Percentiles rank a stretch among this genome's conserved stretches.
Evolutionary conservation across 2,113 vertebrate species (phyloP).

Genomic region (Ardeotis arabs): DNA sequence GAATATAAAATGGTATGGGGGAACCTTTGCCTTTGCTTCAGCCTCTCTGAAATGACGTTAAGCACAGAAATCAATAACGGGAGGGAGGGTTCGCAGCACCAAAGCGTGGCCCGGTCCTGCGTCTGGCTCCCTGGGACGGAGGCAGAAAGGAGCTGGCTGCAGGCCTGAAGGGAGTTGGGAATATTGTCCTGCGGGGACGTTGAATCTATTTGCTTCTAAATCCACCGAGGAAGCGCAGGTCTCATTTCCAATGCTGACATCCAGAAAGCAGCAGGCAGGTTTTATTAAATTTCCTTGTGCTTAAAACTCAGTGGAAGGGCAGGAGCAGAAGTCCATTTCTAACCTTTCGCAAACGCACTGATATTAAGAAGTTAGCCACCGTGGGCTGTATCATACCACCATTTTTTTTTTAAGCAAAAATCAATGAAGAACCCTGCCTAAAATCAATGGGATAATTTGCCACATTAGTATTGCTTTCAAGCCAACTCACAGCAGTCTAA

Average conservation of each 20-base stretch:
- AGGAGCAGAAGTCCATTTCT: background rate
- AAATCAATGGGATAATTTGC: slow-evolving; percentile 60
- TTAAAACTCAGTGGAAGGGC: background rate
- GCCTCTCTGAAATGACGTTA: background rate
- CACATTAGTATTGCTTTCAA: slow-evolving; percentile 47
- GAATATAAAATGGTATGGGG: background rate
- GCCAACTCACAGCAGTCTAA: slow-evolving; percentile 28
- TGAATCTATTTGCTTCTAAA: slow-evolving; percentile 47
- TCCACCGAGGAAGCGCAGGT: background rate
- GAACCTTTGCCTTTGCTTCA: background rate
- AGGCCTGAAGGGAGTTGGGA: slow-evolving; percentile 37
- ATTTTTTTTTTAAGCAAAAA: slow-evolving; percentile 31
- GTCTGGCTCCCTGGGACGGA: background rate
- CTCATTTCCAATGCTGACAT: background rate
- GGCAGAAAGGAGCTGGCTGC: slow-evolving; percentile 1
- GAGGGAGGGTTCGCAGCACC: background rate
- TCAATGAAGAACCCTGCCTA: slow-evolving; percentile 61
- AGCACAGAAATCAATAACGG: background rate
- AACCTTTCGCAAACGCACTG: background rate
- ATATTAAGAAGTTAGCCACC: slow-evolving; percentile 24
- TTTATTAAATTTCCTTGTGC: slow-evolving; percentile 2
- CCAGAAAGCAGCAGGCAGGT: background rate
- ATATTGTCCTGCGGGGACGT: background rate
- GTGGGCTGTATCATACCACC: background rate
- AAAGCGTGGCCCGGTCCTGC: background rate